Evolutionary conservation across 1,140 invertebrate species (phyloP).

Genomic region (Drosophila lowei): DNA sequence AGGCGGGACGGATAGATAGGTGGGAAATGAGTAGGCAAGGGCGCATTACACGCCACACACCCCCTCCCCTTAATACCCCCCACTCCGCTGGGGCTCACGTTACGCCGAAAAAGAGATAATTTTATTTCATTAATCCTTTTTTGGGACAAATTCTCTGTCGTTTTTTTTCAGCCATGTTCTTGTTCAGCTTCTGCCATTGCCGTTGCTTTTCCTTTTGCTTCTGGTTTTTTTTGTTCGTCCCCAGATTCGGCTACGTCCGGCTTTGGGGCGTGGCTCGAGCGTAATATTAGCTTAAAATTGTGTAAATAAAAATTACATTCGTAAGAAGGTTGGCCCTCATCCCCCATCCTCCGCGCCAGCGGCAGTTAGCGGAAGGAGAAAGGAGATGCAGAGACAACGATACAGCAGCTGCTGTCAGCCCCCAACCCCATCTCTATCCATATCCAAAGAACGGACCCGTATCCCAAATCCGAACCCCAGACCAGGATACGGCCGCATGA

Average conservation of each 20-base stretch:
- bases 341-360: not conserved
- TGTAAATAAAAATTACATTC: conserved; percentile 82
- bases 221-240: conserved; percentile 24
- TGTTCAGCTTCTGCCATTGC: conserved; percentile 5
- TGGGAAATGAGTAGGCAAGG: no score
- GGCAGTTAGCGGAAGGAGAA: no score
- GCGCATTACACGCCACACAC: conserved; percentile 40
- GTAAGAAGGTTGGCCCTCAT: conserved; percentile 63
- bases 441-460: no score
- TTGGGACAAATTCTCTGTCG: conserved; percentile 72
- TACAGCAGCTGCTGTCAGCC: conserved; percentile 54
- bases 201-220: not conserved
- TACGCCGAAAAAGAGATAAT: conserved; percentile 80
- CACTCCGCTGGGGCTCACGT: conserved; percentile 47
- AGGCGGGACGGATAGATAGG: not conserved
- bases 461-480: no score
- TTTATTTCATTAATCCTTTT: conserved; percentile 82
- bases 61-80: not conserved
- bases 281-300: conserved; percentile 82
- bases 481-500: conserved; percentile 34
- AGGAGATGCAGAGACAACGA: conserved; percentile 18
- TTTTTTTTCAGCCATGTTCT: conserved; percentile 15
- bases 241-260: conserved; percentile 11
- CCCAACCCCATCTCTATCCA: no score
- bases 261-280: conserved; percentile 75